Evolutionary conservation across 2,797 vertebrate genomes (phyloP).

Genomic region (Chromobotia macracanthus): DNA sequence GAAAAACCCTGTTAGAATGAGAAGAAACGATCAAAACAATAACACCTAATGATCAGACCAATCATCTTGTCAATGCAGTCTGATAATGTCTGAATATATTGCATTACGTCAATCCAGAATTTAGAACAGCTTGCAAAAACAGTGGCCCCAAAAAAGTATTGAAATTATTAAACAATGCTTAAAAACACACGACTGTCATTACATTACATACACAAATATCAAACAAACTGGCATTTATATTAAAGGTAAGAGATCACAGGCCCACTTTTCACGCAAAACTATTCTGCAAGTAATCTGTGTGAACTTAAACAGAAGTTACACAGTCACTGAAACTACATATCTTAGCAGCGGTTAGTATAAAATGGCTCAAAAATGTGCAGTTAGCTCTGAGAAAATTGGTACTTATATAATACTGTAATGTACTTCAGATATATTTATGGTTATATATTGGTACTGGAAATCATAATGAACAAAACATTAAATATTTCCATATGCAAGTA

Average conservation of each 20-base stretch:
- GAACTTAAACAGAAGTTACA: background rate
- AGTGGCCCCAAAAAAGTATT: background rate
- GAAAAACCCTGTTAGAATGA: slow-evolving; percentile 5
- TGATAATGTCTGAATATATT: background rate
- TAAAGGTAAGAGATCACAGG: background rate
- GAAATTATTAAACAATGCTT: background rate
- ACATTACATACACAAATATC: background rate
- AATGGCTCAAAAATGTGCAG: background rate
- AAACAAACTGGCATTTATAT: background rate
- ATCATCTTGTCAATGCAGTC: background rate
- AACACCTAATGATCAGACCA: background rate
- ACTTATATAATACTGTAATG: background rate
- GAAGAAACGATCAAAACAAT: background rate
- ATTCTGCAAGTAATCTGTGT: background rate
- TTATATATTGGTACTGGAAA: background rate
- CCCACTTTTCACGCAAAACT: background rate
- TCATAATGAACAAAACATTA: background rate
- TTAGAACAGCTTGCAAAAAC: background rate
- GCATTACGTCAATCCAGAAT: background rate
- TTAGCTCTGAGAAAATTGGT: background rate
- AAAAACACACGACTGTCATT: background rate
- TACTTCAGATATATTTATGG: no score
- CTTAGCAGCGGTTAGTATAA: background rate
- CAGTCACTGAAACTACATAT: background rate
- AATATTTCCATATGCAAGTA: background rate